phyloP scores from a whole-genome alignment of 2,797 vertebrate genomes.

The Paguma larvata region DNA sequence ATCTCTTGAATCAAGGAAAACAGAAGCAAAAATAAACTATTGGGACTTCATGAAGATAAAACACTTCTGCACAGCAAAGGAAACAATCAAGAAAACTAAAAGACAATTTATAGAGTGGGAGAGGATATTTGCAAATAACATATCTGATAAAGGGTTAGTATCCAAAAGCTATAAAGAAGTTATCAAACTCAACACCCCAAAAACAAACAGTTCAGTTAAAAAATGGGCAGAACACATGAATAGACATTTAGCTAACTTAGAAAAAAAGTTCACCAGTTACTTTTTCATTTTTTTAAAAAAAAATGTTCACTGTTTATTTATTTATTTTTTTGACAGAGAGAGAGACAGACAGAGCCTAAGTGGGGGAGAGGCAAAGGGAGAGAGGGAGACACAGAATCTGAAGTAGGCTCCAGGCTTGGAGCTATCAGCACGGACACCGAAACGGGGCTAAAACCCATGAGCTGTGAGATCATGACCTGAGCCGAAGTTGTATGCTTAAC shows the following conservation, averaged over 20 bases:
- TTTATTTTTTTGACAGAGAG: too few species aligned
- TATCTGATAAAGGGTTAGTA: not conserved
- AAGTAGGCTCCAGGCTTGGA: too few species aligned
- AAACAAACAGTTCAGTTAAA: not conserved
- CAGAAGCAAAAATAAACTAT: not conserved
- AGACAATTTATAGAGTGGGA: not conserved
- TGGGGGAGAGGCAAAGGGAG: too few species aligned
- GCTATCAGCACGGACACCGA: too few species aligned
- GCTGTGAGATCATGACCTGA: too few species aligned
- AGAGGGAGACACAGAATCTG: too few species aligned
- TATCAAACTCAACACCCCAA: not conserved
- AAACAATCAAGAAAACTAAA: not conserved
- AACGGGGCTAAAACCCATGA: rapidly evolving
- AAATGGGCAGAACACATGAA: not conserved
- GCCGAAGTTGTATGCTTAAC: too few species aligned
- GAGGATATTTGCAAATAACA: not conserved
- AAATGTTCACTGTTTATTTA: too few species aligned
- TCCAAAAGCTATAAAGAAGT: not conserved
- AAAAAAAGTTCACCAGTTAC: not conserved
- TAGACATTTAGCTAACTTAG: not conserved
- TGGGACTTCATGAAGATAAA: not conserved
- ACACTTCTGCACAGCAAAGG: not conserved
- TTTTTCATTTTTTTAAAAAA: not conserved
- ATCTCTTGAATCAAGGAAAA: not conserved
- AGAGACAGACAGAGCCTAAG: too few species aligned